Base-by-base conservation (phyloP, 2,888 invertebrate genomes). In the Troides oblongomaculatus region DNA sequence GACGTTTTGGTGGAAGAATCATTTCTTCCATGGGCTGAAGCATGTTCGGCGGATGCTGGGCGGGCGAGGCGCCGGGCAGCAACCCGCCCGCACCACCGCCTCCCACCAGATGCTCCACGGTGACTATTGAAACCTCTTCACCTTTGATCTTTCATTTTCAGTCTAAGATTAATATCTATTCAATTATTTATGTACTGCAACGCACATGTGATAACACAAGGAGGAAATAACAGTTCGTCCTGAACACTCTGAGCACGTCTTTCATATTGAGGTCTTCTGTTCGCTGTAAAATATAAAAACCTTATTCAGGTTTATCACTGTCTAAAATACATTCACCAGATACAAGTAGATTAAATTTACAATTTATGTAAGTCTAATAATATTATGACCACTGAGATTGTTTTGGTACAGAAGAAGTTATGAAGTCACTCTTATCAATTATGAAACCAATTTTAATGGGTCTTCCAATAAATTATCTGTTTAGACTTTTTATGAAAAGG, bases 101-200 rank as follows among this genome's bases (percentile, higher is more conserved):
- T 93, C 95, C 95, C 93, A 95, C 95, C 93, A 95, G 94, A 93
- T 95, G 95, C 94, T 95, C 95, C 95, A 95, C 95, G 91, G 93
- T 93, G 94, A 76, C 78, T 79, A 77, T 74, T 73, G 64, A 62
- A 59, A 36, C 62, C 70, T 66, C 79, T 83, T 89, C 81, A 90
- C 84, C 85, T 86, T 75, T 80, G 81, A 75, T 83, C 84, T 79
- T 77, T 81, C 90, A 88, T 90, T 73, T 74, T 85, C 75, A 77
- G 72, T 77, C 76, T 77, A 78, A 78, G 77, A 76, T 70, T 77
- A 77, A 75, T 72, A 72, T 73, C 74, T 74, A 74, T 64, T 62
- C n/a, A 67, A 72, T 56, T 70, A 79, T 75, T 90, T 86, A 91
- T 82, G 88, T 91, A 84, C 87, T 88, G 76, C 89, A 88, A 80